Percentiles rank a stretch among this genome's conserved stretches.
These are phyloP conservation scores for Pleuronectes platessa DNA, from an alignment of 2,113 vertebrate species.

Conservation along the genomic window DNA sequence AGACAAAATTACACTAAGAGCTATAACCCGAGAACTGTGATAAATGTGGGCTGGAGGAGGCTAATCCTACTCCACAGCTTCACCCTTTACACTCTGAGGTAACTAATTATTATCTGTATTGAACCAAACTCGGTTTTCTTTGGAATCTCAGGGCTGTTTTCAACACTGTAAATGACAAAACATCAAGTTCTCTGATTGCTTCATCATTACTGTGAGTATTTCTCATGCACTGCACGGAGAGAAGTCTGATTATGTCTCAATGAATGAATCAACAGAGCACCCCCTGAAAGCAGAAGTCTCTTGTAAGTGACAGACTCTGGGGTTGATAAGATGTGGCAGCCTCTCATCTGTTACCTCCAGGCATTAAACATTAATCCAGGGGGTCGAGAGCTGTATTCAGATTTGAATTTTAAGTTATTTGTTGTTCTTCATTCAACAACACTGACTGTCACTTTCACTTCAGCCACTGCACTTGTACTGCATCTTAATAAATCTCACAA, in stretches of 20 bases:
- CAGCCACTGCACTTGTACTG: background rate
- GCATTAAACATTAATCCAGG: slow-evolving; percentile 2
- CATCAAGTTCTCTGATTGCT: slow-evolving; percentile 4
- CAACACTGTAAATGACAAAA: background rate
- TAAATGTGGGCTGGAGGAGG: slow-evolving; percentile 62
- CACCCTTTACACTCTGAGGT: slow-evolving; percentile 28
- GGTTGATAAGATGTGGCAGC: slow-evolving; percentile 11
- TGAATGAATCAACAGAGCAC: slow-evolving; percentile 17
- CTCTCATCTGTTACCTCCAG: slow-evolving; percentile 22
- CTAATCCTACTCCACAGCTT: slow-evolving; percentile 32
- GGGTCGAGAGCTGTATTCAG: background rate
- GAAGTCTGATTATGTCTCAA: background rate
- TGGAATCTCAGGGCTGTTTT: slow-evolving; percentile 24
- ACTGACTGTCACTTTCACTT: slow-evolving; percentile 12
- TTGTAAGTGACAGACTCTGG: slow-evolving; percentile 3
- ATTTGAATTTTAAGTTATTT: slow-evolving; percentile 15
- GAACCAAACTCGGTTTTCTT: slow-evolving; percentile 17
- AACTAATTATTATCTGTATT: slow-evolving; percentile 15
- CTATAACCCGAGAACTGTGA: slow-evolving; percentile 46
- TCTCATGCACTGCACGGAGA: background rate
- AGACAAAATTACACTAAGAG: slow-evolving; percentile 54
- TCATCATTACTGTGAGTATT: background rate
- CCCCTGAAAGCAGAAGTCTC: background rate
- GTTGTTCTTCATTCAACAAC: slow-evolving; percentile 2
- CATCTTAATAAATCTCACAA: background rate